Percentiles rank a stretch among this genome's conserved stretches.
phyloP scores from a whole-genome alignment of 2,888 invertebrate species.

The Phortica okadai region DNA sequence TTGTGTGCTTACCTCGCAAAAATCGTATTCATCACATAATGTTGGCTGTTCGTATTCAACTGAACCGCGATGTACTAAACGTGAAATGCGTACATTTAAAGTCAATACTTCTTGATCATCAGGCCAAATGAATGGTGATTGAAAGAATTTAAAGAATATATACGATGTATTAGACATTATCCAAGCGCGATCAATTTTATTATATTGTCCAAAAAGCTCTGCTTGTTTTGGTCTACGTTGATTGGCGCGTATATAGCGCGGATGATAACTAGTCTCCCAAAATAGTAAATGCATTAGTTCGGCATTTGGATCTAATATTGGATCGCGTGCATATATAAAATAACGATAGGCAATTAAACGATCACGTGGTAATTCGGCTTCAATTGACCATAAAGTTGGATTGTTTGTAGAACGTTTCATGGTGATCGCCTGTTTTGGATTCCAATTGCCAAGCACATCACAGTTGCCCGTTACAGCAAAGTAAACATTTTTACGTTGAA shows the following conservation, averaged over 20 bases:
- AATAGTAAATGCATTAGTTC: conserved; percentile 69
- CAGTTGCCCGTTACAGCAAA: conserved; percentile 83
- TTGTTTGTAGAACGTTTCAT: conserved; percentile 72
- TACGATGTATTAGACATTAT: conserved; percentile 82
- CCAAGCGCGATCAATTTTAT: conserved; percentile 84
- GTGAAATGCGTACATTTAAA: neutral
- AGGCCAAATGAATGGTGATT: conserved; percentile 79
- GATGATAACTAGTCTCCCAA: conserved; percentile 87
- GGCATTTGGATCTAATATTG: conserved; percentile 71
- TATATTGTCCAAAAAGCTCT: conserved; percentile 60
- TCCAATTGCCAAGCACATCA: conserved; percentile 83
- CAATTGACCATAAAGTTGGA: conserved; percentile 31
- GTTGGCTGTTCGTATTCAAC: neutral
- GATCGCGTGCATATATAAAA: conserved; percentile 83
- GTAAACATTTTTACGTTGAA: conserved; percentile 76
- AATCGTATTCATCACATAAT: neutral
- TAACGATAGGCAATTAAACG: conserved; percentile 80
- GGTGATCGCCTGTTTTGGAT: conserved; percentile 78
- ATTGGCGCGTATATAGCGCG: conserved; percentile 84
- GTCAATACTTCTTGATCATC: neutral
- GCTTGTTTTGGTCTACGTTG: conserved; percentile 80
- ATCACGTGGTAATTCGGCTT: conserved; percentile 30
- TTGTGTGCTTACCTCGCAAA: conserved; percentile 9
- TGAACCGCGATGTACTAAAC: neutral
- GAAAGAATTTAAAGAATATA: conserved; percentile 86